Conservation (phyloP, 2,888 invertebrate species). For the Epirrhoe tristata region DNA sequence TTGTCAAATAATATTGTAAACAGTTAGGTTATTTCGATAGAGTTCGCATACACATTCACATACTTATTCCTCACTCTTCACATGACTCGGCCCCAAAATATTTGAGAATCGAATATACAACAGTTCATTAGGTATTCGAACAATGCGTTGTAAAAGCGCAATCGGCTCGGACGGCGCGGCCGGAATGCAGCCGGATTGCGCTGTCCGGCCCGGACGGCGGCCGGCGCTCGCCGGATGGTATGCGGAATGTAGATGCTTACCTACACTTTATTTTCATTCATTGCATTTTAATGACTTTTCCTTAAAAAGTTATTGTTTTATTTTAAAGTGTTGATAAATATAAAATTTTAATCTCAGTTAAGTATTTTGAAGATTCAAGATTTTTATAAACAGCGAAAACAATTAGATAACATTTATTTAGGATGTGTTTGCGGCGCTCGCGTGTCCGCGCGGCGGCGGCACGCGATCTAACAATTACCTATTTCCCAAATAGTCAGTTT, state of each 20-base stretch:
- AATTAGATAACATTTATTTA: slow-evolving; percentile 7
- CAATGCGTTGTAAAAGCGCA: slow-evolving; percentile 25
- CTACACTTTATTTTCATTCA: slow-evolving; percentile 15
- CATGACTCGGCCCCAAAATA: not conserved
- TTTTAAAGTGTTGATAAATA: not conserved
- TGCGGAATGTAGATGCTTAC: not conserved
- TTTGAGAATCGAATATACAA: not conserved
- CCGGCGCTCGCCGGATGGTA: slow-evolving; percentile 8
- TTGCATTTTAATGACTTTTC: not conserved
- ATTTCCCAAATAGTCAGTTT: slow-evolving; percentile 24
- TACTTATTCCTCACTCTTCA: not conserved
- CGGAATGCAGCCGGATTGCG: slow-evolving; percentile 17
- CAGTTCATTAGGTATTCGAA: slow-evolving; percentile 7
- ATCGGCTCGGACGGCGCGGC: slow-evolving; percentile 4
- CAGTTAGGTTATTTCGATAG: too few species aligned
- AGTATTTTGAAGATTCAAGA: too few species aligned
- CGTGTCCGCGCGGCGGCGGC: slow-evolving; percentile 9
- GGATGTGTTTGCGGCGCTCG: slow-evolving; percentile 10
- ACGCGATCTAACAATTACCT: slow-evolving; percentile 39
- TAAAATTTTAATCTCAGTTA: not conserved
- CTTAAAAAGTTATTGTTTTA: not conserved
- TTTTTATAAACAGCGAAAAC: too few species aligned
- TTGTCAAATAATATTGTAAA: too few species aligned
- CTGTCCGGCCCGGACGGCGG: not conserved
- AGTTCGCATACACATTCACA: too few species aligned